Evolutionary conservation across 2,113 vertebrate genomes (phyloP), one percentile per base, ranked within the genome.

Genomic region (Cyprinodon tularosa): DNA sequence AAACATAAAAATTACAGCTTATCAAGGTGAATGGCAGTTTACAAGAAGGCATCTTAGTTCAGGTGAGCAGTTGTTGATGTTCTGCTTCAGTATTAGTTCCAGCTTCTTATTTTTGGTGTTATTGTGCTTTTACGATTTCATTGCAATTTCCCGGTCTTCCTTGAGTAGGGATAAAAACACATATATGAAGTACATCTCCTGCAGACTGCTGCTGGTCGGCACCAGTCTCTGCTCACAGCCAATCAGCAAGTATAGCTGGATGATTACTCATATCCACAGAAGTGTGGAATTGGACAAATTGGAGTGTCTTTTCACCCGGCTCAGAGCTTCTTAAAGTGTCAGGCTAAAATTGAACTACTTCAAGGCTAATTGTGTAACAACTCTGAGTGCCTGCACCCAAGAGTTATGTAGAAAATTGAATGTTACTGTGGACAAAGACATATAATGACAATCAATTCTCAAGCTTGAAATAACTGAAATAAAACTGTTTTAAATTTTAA

Each of bases 361-460:
- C 45, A 84, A 82, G 78, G 68, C 89, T 90, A 94, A 94, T 93
- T 90, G 90, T 87, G 74, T 76, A 81, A 82, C 86, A 88, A 89
- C 73, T 77, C 76, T 59, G 77, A 89, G 88, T 74, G 82, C 66
- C 84, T 84, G 78, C 53, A 85, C 81, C 84, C 74, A 38, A 88
- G 79, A 91, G 80, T 89, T 91, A 87, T 83, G 74, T 62, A 61
- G 81, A 81, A 82, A 91, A 87, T 87, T 83, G 67, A 89, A 91
- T 90, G 85, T 86, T 88, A 81, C 80, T 83, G 63, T 89, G 79
- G 77, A 87, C 86, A 89, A 91, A 90, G 85, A 84, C 62, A 72
- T 81, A 80, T 88, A 90, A 92, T 88, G 87, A 71, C 87, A 91
- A 89, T 91, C 86, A 93, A 89, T 88, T 85, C 68, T 39, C 61